phyloP scores from a whole-genome alignment of 2,888 invertebrate genomes.

The Fabriciana adippe region DNA sequence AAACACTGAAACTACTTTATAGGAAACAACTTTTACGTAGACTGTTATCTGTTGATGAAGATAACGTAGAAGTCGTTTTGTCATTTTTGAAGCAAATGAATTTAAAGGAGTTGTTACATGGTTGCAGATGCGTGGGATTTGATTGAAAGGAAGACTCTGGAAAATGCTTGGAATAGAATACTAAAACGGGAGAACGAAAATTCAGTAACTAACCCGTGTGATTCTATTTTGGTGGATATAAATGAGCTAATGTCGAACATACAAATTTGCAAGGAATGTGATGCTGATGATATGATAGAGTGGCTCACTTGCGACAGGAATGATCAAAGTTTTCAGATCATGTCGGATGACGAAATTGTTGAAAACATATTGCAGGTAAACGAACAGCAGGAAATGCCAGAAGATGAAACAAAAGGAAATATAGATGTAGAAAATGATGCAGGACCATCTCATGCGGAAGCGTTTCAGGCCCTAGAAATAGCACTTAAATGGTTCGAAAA shows the following conservation, averaged over 20 bases:
- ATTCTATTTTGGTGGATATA: constrained; percentile 38
- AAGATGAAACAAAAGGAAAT: constrained; percentile 30
- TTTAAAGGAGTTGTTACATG: constrained; percentile 41
- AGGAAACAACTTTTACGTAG: constrained; percentile 41
- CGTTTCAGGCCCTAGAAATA: constrained; percentile 40
- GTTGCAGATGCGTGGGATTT: constrained; percentile 37
- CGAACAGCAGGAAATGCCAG: neutral
- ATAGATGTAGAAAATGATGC: constrained; percentile 34
- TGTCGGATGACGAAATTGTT: neutral
- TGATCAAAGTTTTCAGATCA: neutral
- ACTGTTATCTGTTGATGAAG: constrained; percentile 36
- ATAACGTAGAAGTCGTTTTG: constrained; percentile 32
- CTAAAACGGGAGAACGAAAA: constrained; percentile 31
- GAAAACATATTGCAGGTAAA: neutral
- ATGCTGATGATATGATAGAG: constrained; percentile 8
- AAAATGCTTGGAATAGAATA: constrained; percentile 37
- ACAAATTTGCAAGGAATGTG: constrained; percentile 5
- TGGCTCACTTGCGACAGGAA: constrained; percentile 2
- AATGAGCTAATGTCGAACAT: constrained; percentile 27
- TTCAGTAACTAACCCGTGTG: constrained; percentile 33
- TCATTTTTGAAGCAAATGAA: constrained; percentile 36
- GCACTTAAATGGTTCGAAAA: constrained; percentile 41
- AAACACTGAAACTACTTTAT: constrained; percentile 41
- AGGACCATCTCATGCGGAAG: constrained; percentile 40
- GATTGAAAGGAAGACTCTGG: constrained; percentile 35